These are phyloP conservation scores for Thera obeliscata DNA, from an alignment of 2,888 invertebrate species.

Conservation along the genomic window DNA sequence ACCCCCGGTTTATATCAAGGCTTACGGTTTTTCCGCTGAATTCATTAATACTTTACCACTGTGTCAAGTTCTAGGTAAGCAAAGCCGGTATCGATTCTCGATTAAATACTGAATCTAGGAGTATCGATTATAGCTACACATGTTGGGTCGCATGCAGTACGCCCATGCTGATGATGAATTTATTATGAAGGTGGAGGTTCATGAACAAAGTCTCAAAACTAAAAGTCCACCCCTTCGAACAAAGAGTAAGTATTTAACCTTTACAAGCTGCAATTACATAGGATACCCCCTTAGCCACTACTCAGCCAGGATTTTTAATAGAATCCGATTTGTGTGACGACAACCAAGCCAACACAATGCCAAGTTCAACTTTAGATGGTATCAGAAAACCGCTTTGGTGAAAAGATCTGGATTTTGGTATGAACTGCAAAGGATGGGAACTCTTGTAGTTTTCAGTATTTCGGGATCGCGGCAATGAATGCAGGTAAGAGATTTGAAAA, in stretches of 20 bases:
- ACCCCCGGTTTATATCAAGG: conserved; percentile 13
- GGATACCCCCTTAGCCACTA: no score
- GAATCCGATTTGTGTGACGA: not conserved
- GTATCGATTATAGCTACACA: conserved; percentile 16
- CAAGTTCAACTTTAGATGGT: not conserved
- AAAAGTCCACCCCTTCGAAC: no score
- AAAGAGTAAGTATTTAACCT: no score
- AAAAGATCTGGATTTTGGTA: not conserved
- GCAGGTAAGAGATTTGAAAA: no score
- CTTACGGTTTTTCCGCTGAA: conserved; percentile 13
- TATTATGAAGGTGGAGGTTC: conserved; percentile 4
- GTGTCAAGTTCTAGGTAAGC: conserved; percentile 30
- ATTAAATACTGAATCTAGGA: conserved; percentile 12
- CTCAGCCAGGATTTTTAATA: not conserved
- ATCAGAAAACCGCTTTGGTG: not conserved
- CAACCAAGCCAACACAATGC: conserved; percentile 1
- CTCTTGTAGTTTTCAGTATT: not conserved
- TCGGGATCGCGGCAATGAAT: not conserved
- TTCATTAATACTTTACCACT: conserved; percentile 7
- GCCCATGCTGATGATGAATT: conserved; percentile 4
- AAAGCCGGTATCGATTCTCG: conserved; percentile 24
- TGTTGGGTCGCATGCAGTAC: conserved; percentile 20
- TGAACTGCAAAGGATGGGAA: no score
- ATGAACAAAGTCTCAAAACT: not conserved
- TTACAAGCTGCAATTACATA: no score